Evolutionary conservation across 2,888 invertebrate genomes (phyloP).

Genomic region (Morpho deidamia): DNA sequence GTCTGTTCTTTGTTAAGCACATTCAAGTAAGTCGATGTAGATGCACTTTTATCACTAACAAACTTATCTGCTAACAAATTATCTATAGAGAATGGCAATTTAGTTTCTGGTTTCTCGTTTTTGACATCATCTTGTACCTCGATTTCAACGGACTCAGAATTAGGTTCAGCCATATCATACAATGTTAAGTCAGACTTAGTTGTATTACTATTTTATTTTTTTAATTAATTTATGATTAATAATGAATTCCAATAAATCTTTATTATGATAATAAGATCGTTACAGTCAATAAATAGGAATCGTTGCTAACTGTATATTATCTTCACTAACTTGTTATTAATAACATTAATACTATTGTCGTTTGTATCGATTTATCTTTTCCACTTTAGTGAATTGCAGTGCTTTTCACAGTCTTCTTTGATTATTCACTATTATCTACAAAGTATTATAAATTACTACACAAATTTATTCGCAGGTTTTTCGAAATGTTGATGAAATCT

Average conservation of each 20-base stretch:
- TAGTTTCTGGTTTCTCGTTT: slow-evolving; percentile 46
- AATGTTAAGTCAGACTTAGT: not conserved
- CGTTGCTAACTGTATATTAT: too few relatives aligned
- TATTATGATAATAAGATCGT: too few relatives aligned
- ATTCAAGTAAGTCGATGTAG: slow-evolving; percentile 20
- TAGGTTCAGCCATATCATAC: slow-evolving; percentile 14
- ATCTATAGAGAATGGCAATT: slow-evolving; percentile 65
- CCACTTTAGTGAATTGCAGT: too few relatives aligned
- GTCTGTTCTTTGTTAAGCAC: slow-evolving; percentile 35
- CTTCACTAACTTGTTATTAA: not conserved
- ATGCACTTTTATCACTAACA: slow-evolving; percentile 26
- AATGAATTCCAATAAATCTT: too few relatives aligned
- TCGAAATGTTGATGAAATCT: not conserved
- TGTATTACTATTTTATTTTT: not conserved
- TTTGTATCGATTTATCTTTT: too few relatives aligned
- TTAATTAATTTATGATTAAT: not conserved
- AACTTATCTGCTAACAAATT: slow-evolving; percentile 62
- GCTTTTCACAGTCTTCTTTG: too few relatives aligned
- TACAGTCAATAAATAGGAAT: too few relatives aligned
- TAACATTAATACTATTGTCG: too few relatives aligned
- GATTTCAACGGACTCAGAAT: slow-evolving; percentile 29
- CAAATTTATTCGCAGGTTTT: not conserved
- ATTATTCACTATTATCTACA: too few relatives aligned
- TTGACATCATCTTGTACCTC: slow-evolving; percentile 30
- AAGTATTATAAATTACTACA: too few relatives aligned